Evolutionary conservation across 2,888 invertebrate genomes (phyloP), one percentile per base, ranked within the genome.

Genomic region (Hartigia nigra): DNA sequence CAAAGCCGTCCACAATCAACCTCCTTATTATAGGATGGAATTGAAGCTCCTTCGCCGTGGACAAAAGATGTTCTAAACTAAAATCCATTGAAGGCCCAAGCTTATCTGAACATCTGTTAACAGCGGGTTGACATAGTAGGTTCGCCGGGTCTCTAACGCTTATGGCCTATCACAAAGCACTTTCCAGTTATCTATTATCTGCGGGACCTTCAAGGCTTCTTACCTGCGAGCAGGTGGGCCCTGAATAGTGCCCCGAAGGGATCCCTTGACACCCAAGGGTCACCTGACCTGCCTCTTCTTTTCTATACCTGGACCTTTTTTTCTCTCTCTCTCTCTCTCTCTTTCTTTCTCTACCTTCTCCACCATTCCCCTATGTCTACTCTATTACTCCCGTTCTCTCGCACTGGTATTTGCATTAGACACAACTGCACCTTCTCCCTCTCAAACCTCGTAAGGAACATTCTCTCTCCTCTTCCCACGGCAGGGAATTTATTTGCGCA

Each of bases 71-170:
- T 81, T 86, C 84, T 81, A 36, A 36, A 55, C 76, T 77, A 84
- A 89, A 88, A 89, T 88, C 88, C 87, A 87, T 90, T 88, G 89
- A 88, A 86, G 84, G 81, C 83, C 82, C 9, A 23, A 85, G 88
- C 89, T 90, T 91, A 91, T 91, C 90, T 88, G 89, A 90, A 91
- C 90, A 91, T 90, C 90, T 91, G 90, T 91, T 90, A 90, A 90
- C 89, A 90, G 90, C 86, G 87, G 86, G 83, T 88, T 87, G 86
- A 87, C 86, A 86, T 82, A 84, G 84, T 84, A 81, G 82, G 82
- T 83, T 81, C 81, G 78, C 77, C 81, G 83, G 86, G 84, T 84
- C 81, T 55, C 55, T 83, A 82, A 81, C 83, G 86, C 83, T 82
- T 83, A 81, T 82, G 78, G 81, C 85, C 86, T 90, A 90, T 90